phyloP scores from a whole-genome alignment of 2,888 invertebrate species.

The Liopterus haemorrhoidalis region DNA sequence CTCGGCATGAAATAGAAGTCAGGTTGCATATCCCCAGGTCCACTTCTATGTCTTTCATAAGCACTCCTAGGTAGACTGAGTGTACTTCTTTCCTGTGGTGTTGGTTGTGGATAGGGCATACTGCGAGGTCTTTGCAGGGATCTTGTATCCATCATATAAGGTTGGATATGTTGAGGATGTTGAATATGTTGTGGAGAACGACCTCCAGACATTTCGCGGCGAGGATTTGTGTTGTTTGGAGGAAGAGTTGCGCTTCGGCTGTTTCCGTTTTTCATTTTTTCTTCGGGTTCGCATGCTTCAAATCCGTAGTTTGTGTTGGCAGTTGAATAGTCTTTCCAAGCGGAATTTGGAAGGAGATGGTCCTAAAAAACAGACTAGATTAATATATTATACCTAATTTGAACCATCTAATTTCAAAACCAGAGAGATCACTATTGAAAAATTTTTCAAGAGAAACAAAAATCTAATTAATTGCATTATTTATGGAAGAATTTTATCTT shows the following conservation, averaged over 20 bases:
- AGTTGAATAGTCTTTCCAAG: constrained; percentile 83
- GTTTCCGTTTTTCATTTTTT: constrained; percentile 49
- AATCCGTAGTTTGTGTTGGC: constrained; percentile 86
- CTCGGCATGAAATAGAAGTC: constrained; percentile 96
- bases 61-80: constrained; percentile 71
- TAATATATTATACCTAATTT: too few species aligned
- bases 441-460: too few species aligned
- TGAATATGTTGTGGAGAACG: constrained; percentile 10
- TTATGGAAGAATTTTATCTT: too few species aligned
- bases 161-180: constrained; percentile 16
- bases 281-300: constrained; percentile 79
- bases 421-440: too few species aligned
- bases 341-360: constrained; percentile 73
- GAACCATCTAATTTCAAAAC: too few species aligned
- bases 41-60: constrained; percentile 43
- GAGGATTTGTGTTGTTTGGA: constrained; percentile 28
- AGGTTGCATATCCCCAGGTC: constrained; percentile 54
- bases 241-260: constrained; percentile 38
- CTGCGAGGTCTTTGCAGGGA: constrained; percentile 55
- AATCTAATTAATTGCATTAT: too few species aligned
- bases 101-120: constrained; percentile 34
- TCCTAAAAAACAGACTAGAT: constrained; percentile 52
- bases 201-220: constrained; percentile 20
- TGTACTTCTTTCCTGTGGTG: constrained; percentile 57
- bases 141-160: constrained; percentile 54